Base-by-base conservation (phyloP, 2,888 invertebrate genomes). In the Ganaspis brasiliensis region DNA sequence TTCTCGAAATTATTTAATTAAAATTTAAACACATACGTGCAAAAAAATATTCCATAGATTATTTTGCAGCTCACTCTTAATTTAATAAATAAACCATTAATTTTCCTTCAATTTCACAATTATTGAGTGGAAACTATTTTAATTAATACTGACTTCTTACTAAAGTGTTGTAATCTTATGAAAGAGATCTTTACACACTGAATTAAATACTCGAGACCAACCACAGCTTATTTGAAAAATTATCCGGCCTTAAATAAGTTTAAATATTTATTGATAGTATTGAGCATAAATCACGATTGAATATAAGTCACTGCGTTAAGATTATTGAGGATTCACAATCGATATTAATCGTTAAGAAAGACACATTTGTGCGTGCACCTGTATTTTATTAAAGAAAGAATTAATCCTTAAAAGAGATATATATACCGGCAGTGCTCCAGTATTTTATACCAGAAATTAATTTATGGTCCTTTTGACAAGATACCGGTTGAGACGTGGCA, bases 401-500 rank as follows among this genome's bases (percentile, higher is more conserved):
- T 31, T 31, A 52, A 52, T 52, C 19, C 9, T 6, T 49, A n/a
- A 52, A 19, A 5, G 52, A 45, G 24, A n/a, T 45, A 40, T n/a
- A n/a, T 45, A 40, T n/a, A n/a, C 21, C 37, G 1, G 21, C 24
- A 26, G 2, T 0, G 19, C 57, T 26, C 14, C 37, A 24, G 63
- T 40, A 24, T 16, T 24, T 56, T 14, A 37, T 21, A 3, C 19
- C 12, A 37, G 21, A 63, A 63, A 40, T 63, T 63, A 63, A 63
- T 63, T 24, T 63, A 45, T 24, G 63, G 2, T 37, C 14, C 40
- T 40, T 63, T 37, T 21, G 21, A 63, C 12, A 63, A 63, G 63
- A 19, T 63, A 63, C 63, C 5, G 63, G 21, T 40, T 21, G 40
- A 67, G 24, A 45, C 19, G 61, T 61, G 61, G 67, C 67, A 67